Evolutionary conservation across 1,140 invertebrate genomes (phyloP), one percentile per base, ranked within the genome.

Genomic region (Teleogryllus occipitalis): DNA sequence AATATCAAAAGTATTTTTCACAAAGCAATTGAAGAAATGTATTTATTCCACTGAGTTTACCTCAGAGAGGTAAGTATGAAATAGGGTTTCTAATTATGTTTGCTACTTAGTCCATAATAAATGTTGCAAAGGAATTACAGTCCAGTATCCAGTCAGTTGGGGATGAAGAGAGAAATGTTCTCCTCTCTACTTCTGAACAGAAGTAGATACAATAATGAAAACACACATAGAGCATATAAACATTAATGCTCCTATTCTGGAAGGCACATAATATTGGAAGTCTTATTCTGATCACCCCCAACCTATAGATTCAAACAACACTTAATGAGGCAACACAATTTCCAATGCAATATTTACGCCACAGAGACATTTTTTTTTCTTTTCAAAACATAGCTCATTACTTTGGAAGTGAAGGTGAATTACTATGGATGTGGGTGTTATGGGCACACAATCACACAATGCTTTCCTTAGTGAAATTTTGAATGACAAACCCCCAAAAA

Each of bases 201-300:
- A 65, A 65, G 54, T 65, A 65, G 54, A 14, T 65, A 65, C 18
- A 65, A 65, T 65, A 65, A 65, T 65, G 54, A 65, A 39, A 65
- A 65, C 54, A 65, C 54, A 65, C 54, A 65, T 10, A 18, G 54
- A 65, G 54, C 54, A 65, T 65, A 14, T 65, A 65, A 65, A 65
- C 18, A 65, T 18, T 65, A 65, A 65, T 65, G 54, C 54, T 65
- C 54, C 54, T 18, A 65, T 10, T 65, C 54, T 65, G 54, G 7
- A 65, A 65, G 54, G 54, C 54, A 65, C 54, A 65, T 65, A 65
- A 65, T 65, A 65, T 65, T 65, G 54, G 54, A 65, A 65, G 54
- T 65, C 54, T 65, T 65, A 18, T 65, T 18, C 54, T 65, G 54
- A 65, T 65, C 54, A 65, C 10, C 54, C 54, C 54, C 54, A 65